phyloP scores from a whole-genome alignment of 2,113 vertebrate species.

The Stegostoma tigrinum region DNA sequence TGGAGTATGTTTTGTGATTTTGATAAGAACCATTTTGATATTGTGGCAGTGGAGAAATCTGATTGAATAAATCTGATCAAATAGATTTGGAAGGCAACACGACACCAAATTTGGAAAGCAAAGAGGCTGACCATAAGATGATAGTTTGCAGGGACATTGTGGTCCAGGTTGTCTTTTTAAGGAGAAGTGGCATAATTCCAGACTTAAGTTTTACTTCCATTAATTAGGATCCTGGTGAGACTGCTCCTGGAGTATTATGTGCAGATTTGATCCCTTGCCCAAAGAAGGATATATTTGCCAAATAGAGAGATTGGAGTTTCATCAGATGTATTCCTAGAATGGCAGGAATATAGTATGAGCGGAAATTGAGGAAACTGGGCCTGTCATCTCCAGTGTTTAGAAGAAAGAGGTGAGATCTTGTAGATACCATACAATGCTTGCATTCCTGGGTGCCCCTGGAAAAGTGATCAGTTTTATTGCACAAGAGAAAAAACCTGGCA shows the following conservation, averaged over 20 bases:
- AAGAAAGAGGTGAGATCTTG: not conserved
- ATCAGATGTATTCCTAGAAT: too few species aligned
- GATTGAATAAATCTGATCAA: not conserved
- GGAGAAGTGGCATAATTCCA: not conserved
- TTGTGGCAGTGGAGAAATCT: not conserved
- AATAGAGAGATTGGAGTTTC: too few species aligned
- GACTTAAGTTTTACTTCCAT: not conserved
- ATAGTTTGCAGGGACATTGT: not conserved
- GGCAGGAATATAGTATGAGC: too few species aligned
- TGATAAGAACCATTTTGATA: not conserved
- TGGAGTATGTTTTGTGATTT: not conserved
- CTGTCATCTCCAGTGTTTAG: too few species aligned
- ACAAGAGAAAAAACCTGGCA: not conserved
- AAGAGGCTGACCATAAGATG: not conserved
- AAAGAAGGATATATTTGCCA: too few species aligned
- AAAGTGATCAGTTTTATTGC: not conserved
- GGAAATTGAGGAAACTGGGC: too few species aligned
- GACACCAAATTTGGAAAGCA: not conserved
- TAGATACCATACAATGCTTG: not conserved
- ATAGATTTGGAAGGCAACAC: not conserved
- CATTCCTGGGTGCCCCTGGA: not conserved
- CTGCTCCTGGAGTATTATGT: too few species aligned
- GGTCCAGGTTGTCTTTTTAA: not conserved
- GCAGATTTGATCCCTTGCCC: too few species aligned
- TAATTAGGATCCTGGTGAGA: too few species aligned